phyloP scores from a whole-genome alignment of 2,888 invertebrate genomes.

The Philopedon plagiatum region DNA sequence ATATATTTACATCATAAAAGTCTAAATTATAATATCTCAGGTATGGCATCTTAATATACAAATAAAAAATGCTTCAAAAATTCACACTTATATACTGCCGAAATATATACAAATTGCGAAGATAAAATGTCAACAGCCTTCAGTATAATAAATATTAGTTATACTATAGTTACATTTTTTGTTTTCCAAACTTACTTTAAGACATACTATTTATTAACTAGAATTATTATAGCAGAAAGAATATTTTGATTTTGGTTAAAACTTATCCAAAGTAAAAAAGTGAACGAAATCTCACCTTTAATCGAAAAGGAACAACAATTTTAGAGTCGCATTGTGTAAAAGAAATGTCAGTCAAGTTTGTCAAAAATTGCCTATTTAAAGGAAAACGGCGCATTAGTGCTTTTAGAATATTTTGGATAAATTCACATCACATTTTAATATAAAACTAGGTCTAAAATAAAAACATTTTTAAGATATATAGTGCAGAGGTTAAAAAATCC shows the following conservation, averaged over 20 bases:
- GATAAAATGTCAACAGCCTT: conserved; percentile 36
- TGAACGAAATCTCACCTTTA: conserved; percentile 10
- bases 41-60: conserved; percentile 51
- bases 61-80: conserved; percentile 13
- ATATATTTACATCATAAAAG: conserved; percentile 29
- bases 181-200: conserved; percentile 4
- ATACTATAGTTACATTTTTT: neutral
- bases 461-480: neutral
- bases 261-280: neutral
- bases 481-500: neutral
- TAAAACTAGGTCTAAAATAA: neutral
- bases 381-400: conserved; percentile 16
- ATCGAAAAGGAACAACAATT: conserved; percentile 18
- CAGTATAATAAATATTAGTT: conserved; percentile 16
- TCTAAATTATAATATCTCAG: conserved; percentile 51
- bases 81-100: conserved; percentile 7
- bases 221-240: neutral
- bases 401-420: conserved; percentile 17
- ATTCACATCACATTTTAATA: conserved; percentile 32
- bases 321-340: conserved; percentile 7
- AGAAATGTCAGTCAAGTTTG: conserved; percentile 45
- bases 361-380: conserved; percentile 19
- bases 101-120: conserved; percentile 32
- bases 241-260: conserved; percentile 6
- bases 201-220: conserved; percentile 3